These are phyloP conservation scores for Oncorhynchus tshawytscha DNA, from an alignment of 2,113 vertebrate species.

Conservation along the genomic window DNA sequence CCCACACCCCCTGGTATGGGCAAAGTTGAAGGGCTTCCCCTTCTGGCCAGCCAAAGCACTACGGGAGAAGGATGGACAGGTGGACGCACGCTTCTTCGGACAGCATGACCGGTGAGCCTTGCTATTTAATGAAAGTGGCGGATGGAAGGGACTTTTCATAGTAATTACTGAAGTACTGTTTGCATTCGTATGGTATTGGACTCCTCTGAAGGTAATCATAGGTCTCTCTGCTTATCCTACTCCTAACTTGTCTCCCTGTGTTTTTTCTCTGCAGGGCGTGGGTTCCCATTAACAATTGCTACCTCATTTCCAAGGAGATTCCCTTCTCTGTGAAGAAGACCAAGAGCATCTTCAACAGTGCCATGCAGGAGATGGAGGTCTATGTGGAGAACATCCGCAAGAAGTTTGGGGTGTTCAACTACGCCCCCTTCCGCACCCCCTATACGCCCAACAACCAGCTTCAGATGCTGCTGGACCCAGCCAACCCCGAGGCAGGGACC, in stretches of 20 bases:
- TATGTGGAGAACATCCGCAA: constrained; percentile 97
- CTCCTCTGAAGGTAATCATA: background rate
- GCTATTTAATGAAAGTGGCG: too few species aligned
- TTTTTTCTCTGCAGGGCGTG: constrained; percentile 82
- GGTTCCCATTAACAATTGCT: constrained; percentile 99
- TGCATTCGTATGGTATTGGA: too few species aligned
- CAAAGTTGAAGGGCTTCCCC: constrained; percentile 97
- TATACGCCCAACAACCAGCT: constrained; percentile 96
- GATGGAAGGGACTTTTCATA: background rate
- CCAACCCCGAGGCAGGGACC: constrained; percentile 86
- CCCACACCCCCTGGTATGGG: constrained; percentile 96
- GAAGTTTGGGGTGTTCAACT: constrained; percentile 96
- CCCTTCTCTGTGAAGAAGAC: constrained; percentile 99
- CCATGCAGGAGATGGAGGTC: constrained; percentile 99
- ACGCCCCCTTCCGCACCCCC: constrained; percentile 93
- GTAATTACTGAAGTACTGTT: too few species aligned
- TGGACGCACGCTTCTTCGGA: constrained; percentile 97
- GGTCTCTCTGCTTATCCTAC: background rate
- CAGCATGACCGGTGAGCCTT: constrained; percentile 91
- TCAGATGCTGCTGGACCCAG: constrained; percentile 93
- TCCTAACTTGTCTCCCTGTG: constrained; percentile 1
- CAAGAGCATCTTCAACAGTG: constrained; percentile 99
- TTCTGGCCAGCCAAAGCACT: constrained; percentile 99
- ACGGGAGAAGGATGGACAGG: constrained; percentile 95
- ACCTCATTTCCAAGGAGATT: constrained; percentile 99